phyloP scores from a whole-genome alignment of 2,113 vertebrate genomes.

The Irena cyanogastra region DNA sequence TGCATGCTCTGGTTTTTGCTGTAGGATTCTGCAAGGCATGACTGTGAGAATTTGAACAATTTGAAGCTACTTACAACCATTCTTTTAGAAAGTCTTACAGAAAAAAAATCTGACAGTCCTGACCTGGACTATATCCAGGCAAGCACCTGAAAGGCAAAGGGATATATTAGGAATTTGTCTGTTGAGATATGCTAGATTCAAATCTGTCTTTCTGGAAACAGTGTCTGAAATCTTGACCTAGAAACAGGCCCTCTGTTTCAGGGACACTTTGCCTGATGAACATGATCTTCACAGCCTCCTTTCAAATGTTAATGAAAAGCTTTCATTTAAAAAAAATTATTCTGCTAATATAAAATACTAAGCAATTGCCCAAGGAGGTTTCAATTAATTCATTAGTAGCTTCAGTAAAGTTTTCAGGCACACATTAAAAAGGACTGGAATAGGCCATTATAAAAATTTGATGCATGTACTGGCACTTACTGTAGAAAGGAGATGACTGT shows the following conservation, averaged over 20 bases:
- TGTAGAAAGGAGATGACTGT: neutral
- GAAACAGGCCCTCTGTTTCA: rapidly evolving
- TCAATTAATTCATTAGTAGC: neutral
- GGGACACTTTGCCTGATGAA: neutral
- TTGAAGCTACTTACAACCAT: neutral
- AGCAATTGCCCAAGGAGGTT: neutral
- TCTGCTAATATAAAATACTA: neutral
- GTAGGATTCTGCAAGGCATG: neutral
- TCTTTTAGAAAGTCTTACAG: neutral
- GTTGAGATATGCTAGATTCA: neutral
- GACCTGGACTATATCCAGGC: neutral
- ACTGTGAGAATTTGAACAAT: neutral
- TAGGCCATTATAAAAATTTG: neutral
- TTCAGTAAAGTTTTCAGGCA: neutral
- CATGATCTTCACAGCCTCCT: neutral
- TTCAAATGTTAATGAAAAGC: rapidly evolving
- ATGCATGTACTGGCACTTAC: neutral
- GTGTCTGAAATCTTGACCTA: neutral
- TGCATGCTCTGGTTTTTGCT: neutral
- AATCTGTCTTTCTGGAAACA: neutral
- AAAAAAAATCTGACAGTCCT: neutral
- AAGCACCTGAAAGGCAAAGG: neutral
- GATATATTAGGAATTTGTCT: neutral
- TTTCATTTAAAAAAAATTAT: neutral
- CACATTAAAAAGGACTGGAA: neutral